Evolutionary conservation across 2,888 invertebrate species (phyloP).

Genomic region (Orthosia incerta): DNA sequence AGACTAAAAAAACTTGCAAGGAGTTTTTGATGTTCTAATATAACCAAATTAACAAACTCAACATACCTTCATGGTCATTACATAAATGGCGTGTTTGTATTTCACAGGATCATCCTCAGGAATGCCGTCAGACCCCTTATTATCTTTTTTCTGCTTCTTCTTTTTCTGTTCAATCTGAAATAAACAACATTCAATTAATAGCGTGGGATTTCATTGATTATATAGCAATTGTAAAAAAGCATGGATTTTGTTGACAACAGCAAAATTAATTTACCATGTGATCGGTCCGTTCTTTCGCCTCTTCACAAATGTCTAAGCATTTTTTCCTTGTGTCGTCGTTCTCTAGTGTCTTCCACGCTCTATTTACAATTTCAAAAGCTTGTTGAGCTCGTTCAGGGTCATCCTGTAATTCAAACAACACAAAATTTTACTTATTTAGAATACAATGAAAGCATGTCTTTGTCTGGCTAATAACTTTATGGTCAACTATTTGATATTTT

Average conservation of each 20-base stretch:
- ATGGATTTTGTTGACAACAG: conserved; percentile 22
- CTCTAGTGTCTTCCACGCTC: conserved; percentile 98
- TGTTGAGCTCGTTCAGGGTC: conserved; percentile 98
- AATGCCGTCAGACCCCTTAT: conserved; percentile 93
- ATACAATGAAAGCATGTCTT: conserved; percentile 36
- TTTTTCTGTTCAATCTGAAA: conserved; percentile 96
- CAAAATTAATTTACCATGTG: conserved; percentile 93
- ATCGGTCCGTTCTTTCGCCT: conserved; percentile 98
- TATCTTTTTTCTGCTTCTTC: conserved; percentile 98
- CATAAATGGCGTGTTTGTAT: conserved; percentile 98
- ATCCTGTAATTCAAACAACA: conserved; percentile 92
- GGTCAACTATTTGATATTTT: conserved; percentile 39
- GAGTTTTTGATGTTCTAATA: not conserved
- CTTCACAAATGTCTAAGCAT: conserved; percentile 99
- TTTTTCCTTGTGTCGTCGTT: conserved; percentile 98
- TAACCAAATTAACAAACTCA: too few species aligned
- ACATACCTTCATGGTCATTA: conserved; percentile 99
- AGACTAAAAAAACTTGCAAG: not conserved
- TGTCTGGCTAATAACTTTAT: conserved; percentile 53
- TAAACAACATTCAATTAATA: conserved; percentile 32
- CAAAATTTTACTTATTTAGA: conserved; percentile 29
- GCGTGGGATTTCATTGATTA: conserved; percentile 22
- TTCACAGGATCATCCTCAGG: conserved; percentile 97
- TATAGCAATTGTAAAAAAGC: conserved; percentile 41
- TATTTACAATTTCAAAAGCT: conserved; percentile 97